These are phyloP conservation scores for Coenonympha arcania DNA, from an alignment of 2,888 invertebrate genomes.

Conservation along the genomic window DNA sequence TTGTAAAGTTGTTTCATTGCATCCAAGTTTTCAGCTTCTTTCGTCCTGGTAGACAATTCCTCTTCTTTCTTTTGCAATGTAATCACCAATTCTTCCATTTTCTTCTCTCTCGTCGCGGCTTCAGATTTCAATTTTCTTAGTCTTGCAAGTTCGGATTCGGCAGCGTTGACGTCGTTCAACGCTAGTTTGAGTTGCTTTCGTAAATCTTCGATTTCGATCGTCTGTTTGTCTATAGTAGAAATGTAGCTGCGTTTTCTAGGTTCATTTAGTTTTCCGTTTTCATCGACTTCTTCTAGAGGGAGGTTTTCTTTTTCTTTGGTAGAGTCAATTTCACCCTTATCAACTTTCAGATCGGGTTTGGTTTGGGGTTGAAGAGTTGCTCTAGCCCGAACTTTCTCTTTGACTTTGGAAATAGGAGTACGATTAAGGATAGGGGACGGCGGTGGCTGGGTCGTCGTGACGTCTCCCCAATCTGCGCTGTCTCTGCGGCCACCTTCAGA, in stretches of 20 bases:
- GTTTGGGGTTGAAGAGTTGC: slow-evolving; percentile 73
- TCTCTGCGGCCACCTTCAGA: slow-evolving; percentile 87
- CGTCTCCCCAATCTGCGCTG: slow-evolving; percentile 87
- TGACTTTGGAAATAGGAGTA: slow-evolving; percentile 72
- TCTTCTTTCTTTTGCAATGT: slow-evolving; percentile 85
- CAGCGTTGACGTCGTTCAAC: slow-evolving; percentile 75
- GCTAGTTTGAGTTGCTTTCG: slow-evolving; percentile 80
- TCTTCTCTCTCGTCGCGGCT: slow-evolving; percentile 79
- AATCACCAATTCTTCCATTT: slow-evolving; percentile 83
- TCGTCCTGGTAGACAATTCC: slow-evolving; percentile 79
- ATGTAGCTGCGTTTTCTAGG: slow-evolving; percentile 69
- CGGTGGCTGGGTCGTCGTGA: slow-evolving; percentile 65
- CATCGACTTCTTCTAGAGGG: slow-evolving; percentile 53
- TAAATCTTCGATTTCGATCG: slow-evolving; percentile 79
- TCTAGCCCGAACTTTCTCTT: slow-evolving; percentile 70
- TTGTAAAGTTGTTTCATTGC: slow-evolving; percentile 75
- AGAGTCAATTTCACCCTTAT: slow-evolving; percentile 70
- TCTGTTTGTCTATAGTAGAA: slow-evolving; percentile 77
- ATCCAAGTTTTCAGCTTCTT: slow-evolving; percentile 79
- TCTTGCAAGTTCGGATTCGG: slow-evolving; percentile 82
- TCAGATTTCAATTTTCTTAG: slow-evolving; percentile 81
- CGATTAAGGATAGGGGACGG: slow-evolving; percentile 76
- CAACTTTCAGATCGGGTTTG: slow-evolving; percentile 68
- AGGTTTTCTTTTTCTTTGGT: slow-evolving; percentile 65
- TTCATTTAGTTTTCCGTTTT: slow-evolving; percentile 67